Base-by-base conservation (phyloP, 2,888 invertebrate species). In the Gastracanthus pulcherrimus region DNA sequence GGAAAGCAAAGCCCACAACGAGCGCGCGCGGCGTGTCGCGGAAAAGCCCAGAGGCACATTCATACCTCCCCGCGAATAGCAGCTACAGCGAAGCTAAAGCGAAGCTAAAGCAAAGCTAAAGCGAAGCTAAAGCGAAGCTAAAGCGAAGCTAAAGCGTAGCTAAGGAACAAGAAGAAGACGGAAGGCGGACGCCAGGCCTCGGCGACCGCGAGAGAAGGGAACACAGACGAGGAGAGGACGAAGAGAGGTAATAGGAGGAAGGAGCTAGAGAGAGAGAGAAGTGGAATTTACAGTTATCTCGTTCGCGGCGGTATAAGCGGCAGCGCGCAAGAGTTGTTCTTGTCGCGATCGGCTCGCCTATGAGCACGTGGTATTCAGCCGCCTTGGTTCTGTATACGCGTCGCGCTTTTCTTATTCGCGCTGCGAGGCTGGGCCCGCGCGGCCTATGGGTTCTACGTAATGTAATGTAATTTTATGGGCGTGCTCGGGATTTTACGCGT, bases 291-390 rank as follows among this genome's bases (percentile, higher is more conserved):
- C 82, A 82, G 82, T 82, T 82, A 82, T 23, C 58, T 79, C 29
- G 78, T 75, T 70, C 74, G 74, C 58, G 74, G 70, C 55, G 48
- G 76, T 58, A n/a, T 29, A 31, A n/a, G n/a, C n/a, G n/a, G n/a
- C 60, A 45, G 23, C 26, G 60, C 75, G n/a, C n/a, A n/a, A n/a
- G 71, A 66, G 72, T 70, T 75, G 69, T 75, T 78, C 81, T 78
- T 82, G 81, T 82, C 81, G 78, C 77, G 77, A 82, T 78, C 79
- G 82, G 79, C 79, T 82, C 82, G 78, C 78, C 78, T 79, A 79
- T 82, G 82, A 79, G 70, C 78, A 78, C 82, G 82, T 82, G 82
- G 69, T 81, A 81, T 81, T 81, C 48, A n/a, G n/a, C 66, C 60
- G 67, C n/a, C 67, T 74, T 48, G 31, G 34, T 19, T 3, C 51